These are phyloP conservation scores for Ptiloglossa arizonensis DNA, from an alignment of 1,140 invertebrate genomes.

Conservation along the genomic window DNA sequence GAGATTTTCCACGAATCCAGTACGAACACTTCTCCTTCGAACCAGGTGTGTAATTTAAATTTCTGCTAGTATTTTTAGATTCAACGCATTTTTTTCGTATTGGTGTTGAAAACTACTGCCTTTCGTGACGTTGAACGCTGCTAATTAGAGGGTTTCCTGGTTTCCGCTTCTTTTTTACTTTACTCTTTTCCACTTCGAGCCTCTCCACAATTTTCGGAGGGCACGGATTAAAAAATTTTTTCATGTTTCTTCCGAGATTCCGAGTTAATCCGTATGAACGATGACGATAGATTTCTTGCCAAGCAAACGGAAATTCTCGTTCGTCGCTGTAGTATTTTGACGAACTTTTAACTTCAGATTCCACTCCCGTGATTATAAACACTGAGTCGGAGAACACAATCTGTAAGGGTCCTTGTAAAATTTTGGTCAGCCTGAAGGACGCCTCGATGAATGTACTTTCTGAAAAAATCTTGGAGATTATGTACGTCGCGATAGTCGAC, in stretches of 20 bases:
- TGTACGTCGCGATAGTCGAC: too few species aligned
- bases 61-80: slow-evolving; percentile 33
- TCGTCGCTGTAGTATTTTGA: too few species aligned
- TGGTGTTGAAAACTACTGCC: slow-evolving; percentile 4
- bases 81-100: slow-evolving; percentile 33
- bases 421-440: too few species aligned
- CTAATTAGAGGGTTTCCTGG: slow-evolving; percentile 51
- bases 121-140: slow-evolving; percentile 45
- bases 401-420: too few species aligned
- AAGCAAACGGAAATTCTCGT: too few species aligned
- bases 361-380: too few species aligned
- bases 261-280: background rate
- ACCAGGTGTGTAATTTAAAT: slow-evolving; percentile 41
- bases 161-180: slow-evolving; percentile 30
- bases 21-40: slow-evolving; percentile 28
- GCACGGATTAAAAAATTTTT: slow-evolving; percentile 34
- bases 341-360: too few species aligned
- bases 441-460: too few species aligned
- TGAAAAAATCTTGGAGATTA: too few species aligned
- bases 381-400: too few species aligned
- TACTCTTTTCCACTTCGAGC: background rate
- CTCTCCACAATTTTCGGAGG: background rate
- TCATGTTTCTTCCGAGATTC: slow-evolving; percentile 11
- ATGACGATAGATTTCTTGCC: background rate
- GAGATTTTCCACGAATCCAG: slow-evolving; percentile 62